phyloP scores from a whole-genome alignment of 2,888 invertebrate species.

The Polydrusus tereticollis region DNA sequence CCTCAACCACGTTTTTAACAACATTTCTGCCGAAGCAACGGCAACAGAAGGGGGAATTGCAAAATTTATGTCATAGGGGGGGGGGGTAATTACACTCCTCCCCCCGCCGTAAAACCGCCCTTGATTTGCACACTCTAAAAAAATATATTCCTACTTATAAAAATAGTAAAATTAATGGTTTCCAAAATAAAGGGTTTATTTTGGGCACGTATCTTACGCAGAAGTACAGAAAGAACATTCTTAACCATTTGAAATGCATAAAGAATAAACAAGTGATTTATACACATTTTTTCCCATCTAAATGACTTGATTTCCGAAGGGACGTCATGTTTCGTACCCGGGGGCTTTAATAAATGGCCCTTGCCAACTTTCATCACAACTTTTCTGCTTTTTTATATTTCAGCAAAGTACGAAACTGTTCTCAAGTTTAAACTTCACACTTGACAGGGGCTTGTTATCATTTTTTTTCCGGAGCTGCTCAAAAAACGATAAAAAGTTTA shows the following conservation, averaged over 20 bases:
- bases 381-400: constrained; percentile 37
- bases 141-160: no score
- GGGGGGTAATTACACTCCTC: no score
- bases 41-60: no score
- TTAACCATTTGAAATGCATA: constrained; percentile 7
- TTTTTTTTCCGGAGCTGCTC: background rate
- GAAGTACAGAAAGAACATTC: background rate
- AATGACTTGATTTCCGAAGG: constrained; percentile 45
- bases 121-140: no score
- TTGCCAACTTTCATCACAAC: constrained; percentile 35
- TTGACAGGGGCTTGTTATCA: constrained; percentile 25
- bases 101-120: no score
- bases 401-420: constrained; percentile 30
- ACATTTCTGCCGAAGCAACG: no score
- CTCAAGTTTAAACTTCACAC: constrained; percentile 35
- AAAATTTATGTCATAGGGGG: no score
- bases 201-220: no score
- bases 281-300: constrained; percentile 43
- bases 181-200: no score
- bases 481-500: constrained; percentile 2
- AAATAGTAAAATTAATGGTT: no score
- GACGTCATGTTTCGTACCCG: constrained; percentile 30
- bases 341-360: constrained; percentile 44
- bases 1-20: no score
- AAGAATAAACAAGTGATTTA: constrained; percentile 32